Conservation (phyloP, 2,113 vertebrate species). For the Cyanoliseus patagonus region DNA sequence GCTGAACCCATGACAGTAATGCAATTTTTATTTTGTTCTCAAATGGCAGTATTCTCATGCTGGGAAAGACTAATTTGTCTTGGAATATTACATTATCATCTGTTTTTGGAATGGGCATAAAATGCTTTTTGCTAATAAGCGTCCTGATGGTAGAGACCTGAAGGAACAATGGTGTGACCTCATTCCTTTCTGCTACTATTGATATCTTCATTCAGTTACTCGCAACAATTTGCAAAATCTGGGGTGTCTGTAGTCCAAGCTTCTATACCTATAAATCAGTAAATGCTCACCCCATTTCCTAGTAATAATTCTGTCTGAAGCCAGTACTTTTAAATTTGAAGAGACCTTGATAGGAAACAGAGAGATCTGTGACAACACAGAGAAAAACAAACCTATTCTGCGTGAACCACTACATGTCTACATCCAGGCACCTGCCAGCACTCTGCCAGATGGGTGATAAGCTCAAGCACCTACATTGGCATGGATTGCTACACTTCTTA, state of each 20-base stretch:
- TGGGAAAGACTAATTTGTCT: not conserved
- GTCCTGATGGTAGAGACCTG: not conserved
- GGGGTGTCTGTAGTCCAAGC: not conserved
- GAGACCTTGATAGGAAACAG: not conserved
- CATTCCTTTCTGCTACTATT: not conserved
- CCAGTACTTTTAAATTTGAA: not conserved
- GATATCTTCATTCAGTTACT: not conserved
- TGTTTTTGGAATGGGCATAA: not conserved
- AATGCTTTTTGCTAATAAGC: not conserved
- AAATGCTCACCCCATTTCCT: not conserved
- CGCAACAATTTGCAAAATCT: not conserved
- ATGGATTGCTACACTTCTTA: rapidly evolving
- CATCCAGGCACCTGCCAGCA: not conserved
- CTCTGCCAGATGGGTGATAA: rapidly evolving
- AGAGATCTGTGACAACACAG: not conserved
- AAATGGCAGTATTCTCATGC: not conserved
- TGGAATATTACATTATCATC: not conserved
- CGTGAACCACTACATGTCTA: rapidly evolving
- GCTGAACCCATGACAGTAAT: no score
- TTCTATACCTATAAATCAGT: not conserved
- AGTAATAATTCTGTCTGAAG: not conserved
- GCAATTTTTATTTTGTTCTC: not conserved
- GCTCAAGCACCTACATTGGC: not conserved
- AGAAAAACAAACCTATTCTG: not conserved
- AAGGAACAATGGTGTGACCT: not conserved